phyloP scores from a whole-genome alignment of 2,888 invertebrate genomes.

The Pyrocoelia pectoralis region DNA sequence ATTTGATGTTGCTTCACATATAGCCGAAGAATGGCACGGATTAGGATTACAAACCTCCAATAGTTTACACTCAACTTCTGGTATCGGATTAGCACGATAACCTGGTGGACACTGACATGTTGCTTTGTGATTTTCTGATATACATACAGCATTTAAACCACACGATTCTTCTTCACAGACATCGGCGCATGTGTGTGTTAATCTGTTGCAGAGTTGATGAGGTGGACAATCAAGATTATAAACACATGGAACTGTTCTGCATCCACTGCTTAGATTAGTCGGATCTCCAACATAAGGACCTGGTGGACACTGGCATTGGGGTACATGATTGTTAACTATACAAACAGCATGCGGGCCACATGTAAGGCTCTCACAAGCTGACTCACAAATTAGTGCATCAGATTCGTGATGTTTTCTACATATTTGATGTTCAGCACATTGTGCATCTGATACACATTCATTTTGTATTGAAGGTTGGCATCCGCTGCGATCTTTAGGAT shows the following conservation, averaged over 20 bases:
- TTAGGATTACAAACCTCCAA: constrained; percentile 77
- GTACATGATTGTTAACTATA: constrained; percentile 87
- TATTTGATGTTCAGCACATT: constrained; percentile 84
- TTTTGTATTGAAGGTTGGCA: constrained; percentile 77
- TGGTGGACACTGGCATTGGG: constrained; percentile 89
- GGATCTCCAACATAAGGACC: constrained; percentile 89
- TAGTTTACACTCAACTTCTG: constrained; percentile 82
- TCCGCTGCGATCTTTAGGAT: constrained; percentile 90
- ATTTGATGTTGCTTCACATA: constrained; percentile 74
- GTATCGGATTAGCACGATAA: constrained; percentile 78
- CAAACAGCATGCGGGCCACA: constrained; percentile 91
- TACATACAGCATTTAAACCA: constrained; percentile 87
- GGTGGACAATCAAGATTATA: constrained; percentile 86
- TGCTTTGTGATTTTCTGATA: constrained; percentile 83
- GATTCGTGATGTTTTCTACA: constrained; percentile 70
- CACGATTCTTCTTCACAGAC: constrained; percentile 85
- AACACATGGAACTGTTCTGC: constrained; percentile 83
- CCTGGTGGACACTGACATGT: constrained; percentile 89
- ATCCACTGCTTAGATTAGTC: constrained; percentile 76
- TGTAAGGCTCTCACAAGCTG: constrained; percentile 78
- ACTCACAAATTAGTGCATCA: constrained; percentile 72
- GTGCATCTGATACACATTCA: constrained; percentile 79
- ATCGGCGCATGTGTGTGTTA: constrained; percentile 82
- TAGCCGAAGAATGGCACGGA: constrained; percentile 82
- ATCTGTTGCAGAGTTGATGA: constrained; percentile 81